Evolutionary conservation across 2,888 invertebrate genomes (phyloP).

Genomic region (Morpho helenor): DNA sequence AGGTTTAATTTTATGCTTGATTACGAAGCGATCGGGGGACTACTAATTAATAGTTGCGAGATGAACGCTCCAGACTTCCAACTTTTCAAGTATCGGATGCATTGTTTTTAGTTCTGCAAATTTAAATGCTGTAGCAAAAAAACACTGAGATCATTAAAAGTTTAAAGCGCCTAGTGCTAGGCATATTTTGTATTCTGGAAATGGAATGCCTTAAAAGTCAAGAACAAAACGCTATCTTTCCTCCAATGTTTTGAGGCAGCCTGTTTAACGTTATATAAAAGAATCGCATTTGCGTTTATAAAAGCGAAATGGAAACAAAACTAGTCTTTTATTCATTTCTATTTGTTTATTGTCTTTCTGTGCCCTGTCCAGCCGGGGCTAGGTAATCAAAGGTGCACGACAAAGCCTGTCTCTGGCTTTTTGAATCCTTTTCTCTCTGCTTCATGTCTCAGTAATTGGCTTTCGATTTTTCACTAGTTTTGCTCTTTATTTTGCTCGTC

Average conservation of each 20-base stretch:
- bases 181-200: constrained; percentile 10
- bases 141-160: constrained; percentile 29
- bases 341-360: constrained; percentile 40
- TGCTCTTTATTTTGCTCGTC: constrained; percentile 10
- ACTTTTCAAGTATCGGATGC: constrained; percentile 31
- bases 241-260: constrained; percentile 19
- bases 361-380: constrained; percentile 36
- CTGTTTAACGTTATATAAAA: constrained; percentile 30
- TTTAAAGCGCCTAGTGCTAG: constrained; percentile 21
- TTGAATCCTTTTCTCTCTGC: constrained; percentile 60
- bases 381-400: constrained; percentile 73
- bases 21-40: constrained; percentile 60
- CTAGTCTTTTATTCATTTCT: constrained; percentile 43
- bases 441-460: constrained; percentile 67
- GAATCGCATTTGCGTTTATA: constrained; percentile 29
- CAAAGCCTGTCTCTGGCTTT: constrained; percentile 67
- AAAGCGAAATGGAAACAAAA: constrained; percentile 36
- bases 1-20: constrained; percentile 79
- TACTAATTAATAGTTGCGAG: constrained; percentile 72
- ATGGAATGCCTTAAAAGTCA: constrained; percentile 17
- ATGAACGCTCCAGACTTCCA: constrained; percentile 43
- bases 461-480: constrained; percentile 55
- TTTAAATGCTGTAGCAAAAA: constrained; percentile 23
- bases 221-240: constrained; percentile 27
- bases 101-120: constrained; percentile 31